Conservation (phyloP, 2,797 vertebrate genomes). For the Onychomys torridus region DNA sequence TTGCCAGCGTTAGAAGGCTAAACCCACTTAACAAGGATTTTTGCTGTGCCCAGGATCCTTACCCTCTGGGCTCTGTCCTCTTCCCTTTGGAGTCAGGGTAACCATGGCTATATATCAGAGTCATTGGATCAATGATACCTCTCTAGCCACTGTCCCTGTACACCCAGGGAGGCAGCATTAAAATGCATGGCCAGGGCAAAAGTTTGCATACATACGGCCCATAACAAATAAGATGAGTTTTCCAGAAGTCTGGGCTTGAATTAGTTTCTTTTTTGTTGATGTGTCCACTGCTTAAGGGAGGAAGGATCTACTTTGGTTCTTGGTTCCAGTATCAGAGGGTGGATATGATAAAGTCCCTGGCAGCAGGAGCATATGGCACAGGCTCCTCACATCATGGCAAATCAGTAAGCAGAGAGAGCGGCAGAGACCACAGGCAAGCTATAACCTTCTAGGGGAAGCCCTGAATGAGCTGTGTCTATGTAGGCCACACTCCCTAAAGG, state of each 20-base stretch:
- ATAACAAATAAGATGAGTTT: rapidly evolving
- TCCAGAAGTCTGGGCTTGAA: neutral
- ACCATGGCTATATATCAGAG: no score
- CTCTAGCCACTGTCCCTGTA: rapidly evolving
- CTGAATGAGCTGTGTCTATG: neutral
- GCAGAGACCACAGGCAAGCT: neutral
- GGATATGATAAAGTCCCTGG: neutral
- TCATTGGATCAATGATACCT: no score
- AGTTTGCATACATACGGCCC: rapidly evolving
- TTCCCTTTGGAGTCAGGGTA: neutral
- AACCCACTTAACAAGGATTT: no score
- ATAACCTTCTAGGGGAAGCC: neutral
- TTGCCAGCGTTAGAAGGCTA: neutral
- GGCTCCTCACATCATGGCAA: neutral
- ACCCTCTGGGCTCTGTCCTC: neutral
- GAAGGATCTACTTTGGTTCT: neutral
- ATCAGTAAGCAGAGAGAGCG: neutral
- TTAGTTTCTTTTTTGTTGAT: neutral
- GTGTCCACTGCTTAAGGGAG: neutral
- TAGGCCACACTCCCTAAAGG: neutral
- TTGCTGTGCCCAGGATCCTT: no score
- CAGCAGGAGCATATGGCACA: neutral
- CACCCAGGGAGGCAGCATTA: rapidly evolving
- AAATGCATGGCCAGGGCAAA: rapidly evolving
- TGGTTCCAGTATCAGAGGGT: neutral